phyloP scores from a whole-genome alignment of 2,113 vertebrate genomes.

The Axis porcinus region DNA sequence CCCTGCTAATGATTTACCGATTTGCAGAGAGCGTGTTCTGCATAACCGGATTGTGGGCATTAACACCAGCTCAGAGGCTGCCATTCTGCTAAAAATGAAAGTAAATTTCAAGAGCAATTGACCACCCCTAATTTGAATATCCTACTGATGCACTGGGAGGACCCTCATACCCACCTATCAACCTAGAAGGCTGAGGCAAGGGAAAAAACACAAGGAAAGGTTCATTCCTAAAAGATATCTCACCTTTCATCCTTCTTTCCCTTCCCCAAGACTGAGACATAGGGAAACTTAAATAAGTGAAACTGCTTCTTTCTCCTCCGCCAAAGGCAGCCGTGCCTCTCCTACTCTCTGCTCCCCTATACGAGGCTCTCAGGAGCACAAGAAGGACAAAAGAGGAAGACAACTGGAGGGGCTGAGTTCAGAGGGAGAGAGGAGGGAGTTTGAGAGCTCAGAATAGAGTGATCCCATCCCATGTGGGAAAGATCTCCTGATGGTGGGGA shows the following conservation, averaged over 20 bases:
- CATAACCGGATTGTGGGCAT: constrained; percentile 73
- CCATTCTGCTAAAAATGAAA: constrained; percentile 75
- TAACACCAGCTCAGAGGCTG: constrained; percentile 67
- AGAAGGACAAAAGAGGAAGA: background rate
- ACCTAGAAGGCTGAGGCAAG: constrained; percentile 40
- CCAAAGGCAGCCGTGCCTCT: background rate
- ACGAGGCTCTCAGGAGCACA: background rate
- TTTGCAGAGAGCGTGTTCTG: constrained; percentile 71
- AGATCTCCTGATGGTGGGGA: background rate
- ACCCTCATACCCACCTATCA: background rate
- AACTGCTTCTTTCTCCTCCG: background rate
- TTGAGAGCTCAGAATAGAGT: background rate
- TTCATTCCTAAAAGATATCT: constrained; percentile 57
- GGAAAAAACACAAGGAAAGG: constrained; percentile 21
- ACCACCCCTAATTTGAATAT: constrained; percentile 74
- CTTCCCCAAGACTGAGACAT: constrained; percentile 2
- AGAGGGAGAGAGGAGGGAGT: background rate
- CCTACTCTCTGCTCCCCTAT: background rate
- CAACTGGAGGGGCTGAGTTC: background rate
- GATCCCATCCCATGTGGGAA: background rate
- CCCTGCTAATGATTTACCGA: constrained; percentile 77
- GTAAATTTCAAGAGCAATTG: constrained; percentile 79
- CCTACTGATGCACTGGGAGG: constrained; percentile 52
- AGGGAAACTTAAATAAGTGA: background rate
- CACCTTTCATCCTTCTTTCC: constrained; percentile 43